Evolutionary conservation across 2,888 invertebrate genomes (phyloP), one percentile per base, ranked within the genome.

Genomic region (Neoaliturus tenellus): DNA sequence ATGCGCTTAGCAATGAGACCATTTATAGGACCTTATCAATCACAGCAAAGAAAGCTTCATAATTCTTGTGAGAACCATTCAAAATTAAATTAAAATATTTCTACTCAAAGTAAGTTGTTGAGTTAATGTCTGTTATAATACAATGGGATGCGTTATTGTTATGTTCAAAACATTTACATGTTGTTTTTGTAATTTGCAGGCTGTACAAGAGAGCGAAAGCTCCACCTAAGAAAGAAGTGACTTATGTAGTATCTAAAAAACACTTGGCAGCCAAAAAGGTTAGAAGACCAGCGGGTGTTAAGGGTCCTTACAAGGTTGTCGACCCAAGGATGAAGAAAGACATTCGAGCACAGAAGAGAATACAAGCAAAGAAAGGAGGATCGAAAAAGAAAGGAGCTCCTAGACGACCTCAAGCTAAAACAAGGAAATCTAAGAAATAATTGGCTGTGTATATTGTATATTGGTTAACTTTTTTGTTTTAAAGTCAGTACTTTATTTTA

Each of bases 241-340:
- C 96, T 0, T 99, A 99, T 89, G 97, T 99, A 0, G 98, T 99
- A 0, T 95, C 98, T 41, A 98, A 97, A 90, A 99, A 98, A 90
- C 94, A 95, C 87, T 93, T 93, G 86, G 93, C 95, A 0, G 94
- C 95, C 0, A 97, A 96, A 89, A 92, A 95, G 81, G 94, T 95
- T 84, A 92, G 93, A 80, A 93, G 98, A 87, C 98, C 98, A 8
- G 91, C 94, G 0, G 98, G 98, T 58, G 95, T 98, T 28, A 97
- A 97, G 90, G 99, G 99, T 81, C 95, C 93, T 41, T 99, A 96
- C 91, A 97, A 95, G 90, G 95, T 98, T n/a, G 99, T 99, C 5
- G 99, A 99, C 93, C 95, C 96, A 0, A 93, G 99, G 87, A 95
- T 98, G 96, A 99, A 99, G 91, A 99, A 99, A 91, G 99, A 99